Evolutionary conservation across 2,888 invertebrate species (phyloP), one percentile per base, ranked within the genome.

Genomic region (Punctoribates punctum): DNA sequence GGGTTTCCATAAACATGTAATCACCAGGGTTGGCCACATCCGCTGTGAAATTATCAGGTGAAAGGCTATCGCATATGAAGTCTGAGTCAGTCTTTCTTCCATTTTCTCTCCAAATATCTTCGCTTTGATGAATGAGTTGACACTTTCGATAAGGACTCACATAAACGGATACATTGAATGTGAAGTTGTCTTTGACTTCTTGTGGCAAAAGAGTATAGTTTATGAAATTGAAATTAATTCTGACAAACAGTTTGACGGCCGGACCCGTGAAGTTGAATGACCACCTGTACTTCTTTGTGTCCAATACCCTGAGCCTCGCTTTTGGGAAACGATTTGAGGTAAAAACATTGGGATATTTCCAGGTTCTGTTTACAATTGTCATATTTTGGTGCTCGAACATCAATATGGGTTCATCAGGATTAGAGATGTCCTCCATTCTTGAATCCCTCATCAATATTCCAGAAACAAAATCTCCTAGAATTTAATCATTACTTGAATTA

Each of bases 191-290:
- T 20, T n/a, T 72, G 2, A 25, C 11, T n/a, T 57, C 27, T 34
- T 23, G 17, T 6, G 51, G 1, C 42, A 73, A n/a, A 25, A 57
- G 38, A 27, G 76, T 76, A 20, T 57, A 76, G 20, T 76, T 76
- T 9, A 76, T 76, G n/a, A 76, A 76, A 62, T 76, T 76, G 73
- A 76, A 76, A 27, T 76, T 76, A 3, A 73, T 38, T 57, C 65
- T 17, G 4, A 76, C 76, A 34, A 54, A 76, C 23, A 76, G 48
- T 48, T 73, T 76, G 9, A 38, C 29, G 5, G 20, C 29, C 25
- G 76, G 76, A 23, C 20, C 51, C 29, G 76, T 76, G 46, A 76
- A 76, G 13, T 57, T 76, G 13, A 76, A 73, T 13, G 29, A 42
- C 76, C 76, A 76, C 20, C 27, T 46, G 38, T 73, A 76, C 27